Percentiles rank a stretch among this genome's conserved stretches.
phyloP scores from a whole-genome alignment of 2,888 invertebrate species.

The Drosophila ezoana region DNA sequence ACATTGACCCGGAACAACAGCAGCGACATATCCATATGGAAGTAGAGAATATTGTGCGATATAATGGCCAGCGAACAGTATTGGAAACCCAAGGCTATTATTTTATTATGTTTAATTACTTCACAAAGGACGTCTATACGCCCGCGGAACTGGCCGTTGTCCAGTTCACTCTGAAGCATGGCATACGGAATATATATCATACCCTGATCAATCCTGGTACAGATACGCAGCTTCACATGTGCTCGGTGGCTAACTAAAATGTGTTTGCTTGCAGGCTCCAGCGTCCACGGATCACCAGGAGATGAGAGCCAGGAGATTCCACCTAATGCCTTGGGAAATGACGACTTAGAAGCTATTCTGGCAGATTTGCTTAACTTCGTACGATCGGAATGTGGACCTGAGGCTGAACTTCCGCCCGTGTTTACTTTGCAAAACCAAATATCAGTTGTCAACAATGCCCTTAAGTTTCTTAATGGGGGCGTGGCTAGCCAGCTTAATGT shows the following conservation, averaged over 20 bases:
- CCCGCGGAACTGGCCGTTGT: constrained; percentile 33
- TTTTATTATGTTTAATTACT: constrained; percentile 38
- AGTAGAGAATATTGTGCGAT: constrained; percentile 20
- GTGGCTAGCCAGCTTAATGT: constrained; percentile 9
- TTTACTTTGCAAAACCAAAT: constrained; percentile 33
- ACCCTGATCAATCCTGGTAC: constrained; percentile 44
- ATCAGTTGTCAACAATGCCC: constrained; percentile 1
- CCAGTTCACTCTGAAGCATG: constrained; percentile 28
- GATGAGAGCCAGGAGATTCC: constrained; percentile 23
- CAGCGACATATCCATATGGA: background rate
- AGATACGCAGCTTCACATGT: background rate
- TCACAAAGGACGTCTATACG: constrained; percentile 6
- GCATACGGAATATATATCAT: constrained; percentile 28
- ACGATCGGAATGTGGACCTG: background rate
- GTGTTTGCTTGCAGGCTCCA: constrained; percentile 9
- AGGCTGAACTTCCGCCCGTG: constrained; percentile 7
- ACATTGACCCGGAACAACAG: background rate
- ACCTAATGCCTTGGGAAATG: constrained; percentile 30
- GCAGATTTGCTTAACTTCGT: constrained; percentile 17
- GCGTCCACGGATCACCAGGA: constrained; percentile 7
- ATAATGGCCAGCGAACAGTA: background rate
- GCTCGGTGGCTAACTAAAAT: background rate
- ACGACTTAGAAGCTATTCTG: constrained; percentile 22
- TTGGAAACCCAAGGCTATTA: constrained; percentile 25
- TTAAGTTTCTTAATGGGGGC: constrained; percentile 24